phyloP scores from a whole-genome alignment of 2,113 vertebrate genomes.

The Naja naja region DNA sequence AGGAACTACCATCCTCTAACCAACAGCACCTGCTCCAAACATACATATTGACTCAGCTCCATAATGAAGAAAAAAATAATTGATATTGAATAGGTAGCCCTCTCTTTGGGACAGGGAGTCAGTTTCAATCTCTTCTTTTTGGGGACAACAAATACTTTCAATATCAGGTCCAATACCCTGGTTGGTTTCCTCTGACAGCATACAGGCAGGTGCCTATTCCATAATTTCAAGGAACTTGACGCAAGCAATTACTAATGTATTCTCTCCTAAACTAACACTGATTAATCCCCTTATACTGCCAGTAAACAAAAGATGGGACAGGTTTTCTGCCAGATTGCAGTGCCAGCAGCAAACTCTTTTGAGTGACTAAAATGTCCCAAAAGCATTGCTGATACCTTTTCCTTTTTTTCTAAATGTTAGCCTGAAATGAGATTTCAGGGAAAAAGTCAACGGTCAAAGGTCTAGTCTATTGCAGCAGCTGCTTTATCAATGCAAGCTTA shows the following conservation, averaged over 20 bases:
- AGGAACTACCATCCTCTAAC: background rate
- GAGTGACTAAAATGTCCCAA: slow-evolving; percentile 4
- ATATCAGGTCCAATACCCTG: background rate
- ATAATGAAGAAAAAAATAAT: background rate
- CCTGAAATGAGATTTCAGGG: background rate
- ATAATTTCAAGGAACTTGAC: slow-evolving; percentile 15
- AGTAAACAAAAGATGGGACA: background rate
- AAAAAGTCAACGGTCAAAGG: slow-evolving; percentile 18
- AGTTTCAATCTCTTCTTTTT: background rate
- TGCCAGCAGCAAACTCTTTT: slow-evolving; percentile 9
- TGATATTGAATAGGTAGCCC: background rate
- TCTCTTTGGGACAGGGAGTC: background rate
- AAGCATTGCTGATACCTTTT: background rate
- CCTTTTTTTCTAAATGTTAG: background rate
- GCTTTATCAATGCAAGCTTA: background rate
- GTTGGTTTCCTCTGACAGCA: background rate
- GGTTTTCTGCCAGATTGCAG: background rate
- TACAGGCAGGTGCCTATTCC: background rate
- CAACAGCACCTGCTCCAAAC: background rate
- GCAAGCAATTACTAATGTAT: rapidly evolving
- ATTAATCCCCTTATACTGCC: background rate
- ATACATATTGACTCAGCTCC: background rate
- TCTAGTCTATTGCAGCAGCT: background rate
- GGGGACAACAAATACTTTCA: background rate
- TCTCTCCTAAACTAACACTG: slow-evolving; percentile 15